Base-by-base conservation (phyloP, 1,140 invertebrate genomes). In the Nixonia krombeini region DNA sequence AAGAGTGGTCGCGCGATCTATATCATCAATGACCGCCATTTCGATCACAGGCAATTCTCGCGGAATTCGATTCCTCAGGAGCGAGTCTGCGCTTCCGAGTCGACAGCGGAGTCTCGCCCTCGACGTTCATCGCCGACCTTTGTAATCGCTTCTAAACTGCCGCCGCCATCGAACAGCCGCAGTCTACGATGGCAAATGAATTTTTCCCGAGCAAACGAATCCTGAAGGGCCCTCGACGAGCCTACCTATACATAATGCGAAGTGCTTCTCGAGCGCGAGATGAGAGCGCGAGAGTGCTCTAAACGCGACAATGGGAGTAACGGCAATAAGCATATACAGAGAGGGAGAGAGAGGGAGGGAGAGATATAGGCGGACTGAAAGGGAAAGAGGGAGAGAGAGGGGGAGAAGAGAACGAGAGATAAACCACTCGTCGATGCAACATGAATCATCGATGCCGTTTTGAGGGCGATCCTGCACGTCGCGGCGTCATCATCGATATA, bases 151-250 rank as follows among this genome's bases (percentile, higher is more conserved):
- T 55, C 63, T 59, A 28, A 44, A 57, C 29, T 44, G 17, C 9
- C 9, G 2, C 47, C 21, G 23, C 23, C 10, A 56, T 46, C 42
- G 55, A 58, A 26, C 17, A 28, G 45, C n/a, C n/a, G 51, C 44
- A 53, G 58, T 28, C 18, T 17, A 45, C 56, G 53, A 66, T 42
- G 59, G 76, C 73, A 78, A 81, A 81, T 81, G 74, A 80, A 80
- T 82, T 82, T 79, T 80, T 78, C 76, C 75, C 73, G 64, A 74
- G 76, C 75, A 78, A 74, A 77, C 76, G 76, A 80, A 77, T 76
- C 61, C 65, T 78, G 68, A 49, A 80, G 78, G 56, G 52, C 51
- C 33, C 79, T 80, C 65, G 64, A 74, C 56, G 53, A 53, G 71
- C 55, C 70, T 74, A 75, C 67, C 70, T 74, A 52, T 67, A 70